Base-by-base conservation (phyloP, 1,140 invertebrate genomes). In the Neelides sp. region DNA sequence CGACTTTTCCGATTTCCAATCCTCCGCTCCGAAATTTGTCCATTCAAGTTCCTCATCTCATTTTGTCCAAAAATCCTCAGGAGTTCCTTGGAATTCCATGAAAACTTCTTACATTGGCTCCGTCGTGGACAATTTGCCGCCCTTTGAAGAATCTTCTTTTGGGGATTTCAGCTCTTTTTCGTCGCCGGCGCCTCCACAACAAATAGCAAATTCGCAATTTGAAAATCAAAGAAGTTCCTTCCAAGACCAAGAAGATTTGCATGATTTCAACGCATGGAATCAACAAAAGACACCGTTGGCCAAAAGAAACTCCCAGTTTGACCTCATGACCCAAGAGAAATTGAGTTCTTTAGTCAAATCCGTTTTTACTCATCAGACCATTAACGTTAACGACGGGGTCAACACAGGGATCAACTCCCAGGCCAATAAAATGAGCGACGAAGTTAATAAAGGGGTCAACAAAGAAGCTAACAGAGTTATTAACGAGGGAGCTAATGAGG, bases 1-100 rank as follows among this genome's bases (percentile, higher is more conserved):
- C 20, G 55, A 57, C 23, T 57, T 57, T 45, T 42, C 50, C 36
- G 28, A 20, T 27, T 48, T 46, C 24, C 44, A 50, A 42, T 26
- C 47, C n/a, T n/a, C 17, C 20, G 10, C 19, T 43, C 12, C 28
- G 30, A 17, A 47, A 17, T 35, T 20, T 40, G 7, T 8, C n/a
- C n/a, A n/a, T n/a, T n/a, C n/a, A n/a, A 23, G n/a, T n/a, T 17
- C 12, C 39, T 47, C 30, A 1, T 23, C 1, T 26, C 1, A 22
- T 10, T n/a, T 8, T 5, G 1, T 28, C 28, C 15, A 20, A 23
- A 17, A 28, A 28, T 10, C 12, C 8, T 12, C 19, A 15, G 3
- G 3, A 13, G 12, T n/a, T 27, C 23, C 7, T 10, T 15, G n/a
- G 13, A 32, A 43, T 30, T 37, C 17, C 22, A 37, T 45, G 41